Percentiles rank a stretch among this genome's conserved stretches.
Evolutionary conservation across 2,888 invertebrate species (phyloP).

Genomic region (Endomychus coccineus): DNA sequence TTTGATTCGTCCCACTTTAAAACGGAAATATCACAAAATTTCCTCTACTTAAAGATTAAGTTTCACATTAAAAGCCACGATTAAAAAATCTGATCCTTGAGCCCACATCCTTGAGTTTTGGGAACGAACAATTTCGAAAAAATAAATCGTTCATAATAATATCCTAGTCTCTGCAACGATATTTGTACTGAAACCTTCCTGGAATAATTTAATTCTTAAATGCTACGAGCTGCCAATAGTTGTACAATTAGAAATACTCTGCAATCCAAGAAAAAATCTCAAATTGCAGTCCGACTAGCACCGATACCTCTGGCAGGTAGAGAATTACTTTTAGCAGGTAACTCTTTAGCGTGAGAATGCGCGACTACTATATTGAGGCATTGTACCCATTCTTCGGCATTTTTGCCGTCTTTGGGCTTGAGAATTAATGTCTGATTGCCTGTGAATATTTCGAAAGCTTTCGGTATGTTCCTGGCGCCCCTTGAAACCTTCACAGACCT

Average conservation of each 20-base stretch:
- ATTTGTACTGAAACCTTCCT: too few species aligned
- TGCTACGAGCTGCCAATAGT: too few species aligned
- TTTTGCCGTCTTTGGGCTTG: slow-evolving; percentile 90
- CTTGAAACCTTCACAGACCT: slow-evolving; percentile 90
- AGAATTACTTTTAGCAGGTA: slow-evolving; percentile 45
- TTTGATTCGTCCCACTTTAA: too few species aligned
- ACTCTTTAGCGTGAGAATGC: slow-evolving; percentile 65
- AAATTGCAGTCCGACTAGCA: slow-evolving; percentile 42
- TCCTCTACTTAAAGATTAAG: too few species aligned
- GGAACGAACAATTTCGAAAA: too few species aligned
- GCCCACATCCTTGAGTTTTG: too few species aligned
- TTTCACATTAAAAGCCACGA: too few species aligned
- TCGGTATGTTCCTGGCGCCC: slow-evolving; percentile 86
- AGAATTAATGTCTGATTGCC: slow-evolving; percentile 86
- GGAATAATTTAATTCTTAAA: too few species aligned
- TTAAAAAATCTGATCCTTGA: too few species aligned
- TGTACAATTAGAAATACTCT: background rate
- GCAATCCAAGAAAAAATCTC: slow-evolving; percentile 13
- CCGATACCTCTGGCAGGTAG: slow-evolving; percentile 43
- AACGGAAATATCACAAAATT: too few species aligned
- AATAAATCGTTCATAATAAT: too few species aligned
- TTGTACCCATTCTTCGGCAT: slow-evolving; percentile 95
- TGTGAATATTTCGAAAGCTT: slow-evolving; percentile 95
- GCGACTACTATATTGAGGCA: slow-evolving; percentile 90
- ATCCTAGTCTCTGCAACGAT: too few species aligned